Conservation (phyloP, 1,140 invertebrate genomes). For the Pogonomyrmex californicus region DNA sequence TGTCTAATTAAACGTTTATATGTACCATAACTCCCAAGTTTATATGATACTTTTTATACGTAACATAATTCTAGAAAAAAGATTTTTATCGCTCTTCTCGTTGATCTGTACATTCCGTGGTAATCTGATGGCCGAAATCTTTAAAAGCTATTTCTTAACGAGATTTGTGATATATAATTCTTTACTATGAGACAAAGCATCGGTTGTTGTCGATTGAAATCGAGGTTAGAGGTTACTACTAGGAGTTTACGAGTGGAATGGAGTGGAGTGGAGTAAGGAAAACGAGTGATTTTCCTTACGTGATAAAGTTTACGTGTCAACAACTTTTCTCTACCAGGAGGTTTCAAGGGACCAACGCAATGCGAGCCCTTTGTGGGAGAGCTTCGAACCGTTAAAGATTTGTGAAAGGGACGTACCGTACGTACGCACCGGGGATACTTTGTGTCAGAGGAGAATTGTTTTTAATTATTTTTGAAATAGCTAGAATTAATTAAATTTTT, state of each 20-base stretch:
- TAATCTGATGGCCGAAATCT: constrained; percentile 59
- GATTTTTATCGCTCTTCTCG: constrained; percentile 30
- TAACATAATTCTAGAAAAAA: constrained; percentile 1
- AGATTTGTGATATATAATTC: constrained; percentile 25
- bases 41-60: not conserved
- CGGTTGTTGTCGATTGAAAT: constrained; percentile 50
- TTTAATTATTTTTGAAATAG: not conserved
- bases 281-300: not conserved
- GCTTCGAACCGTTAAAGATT: constrained; percentile 67
- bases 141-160: constrained; percentile 7
- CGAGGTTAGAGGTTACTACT: constrained; percentile 42
- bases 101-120: constrained; percentile 25
- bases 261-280: not conserved
- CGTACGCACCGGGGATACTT: not conserved
- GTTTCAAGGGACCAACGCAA: constrained; percentile 72
- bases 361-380: constrained; percentile 73
- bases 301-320: constrained; percentile 60
- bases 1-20: not conserved
- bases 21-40: not conserved
- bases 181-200: constrained; percentile 43
- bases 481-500: not conserved
- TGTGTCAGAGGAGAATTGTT: not conserved
- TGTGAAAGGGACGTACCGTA: constrained; percentile 38
- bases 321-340: constrained; percentile 58
- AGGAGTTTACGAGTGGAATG: not conserved